A percentile compares a stretch with the other conserved stretches of the same genome.
phyloP scores from a whole-genome alignment of 2,113 vertebrate species.

The Halichoeres trimaculatus region DNA sequence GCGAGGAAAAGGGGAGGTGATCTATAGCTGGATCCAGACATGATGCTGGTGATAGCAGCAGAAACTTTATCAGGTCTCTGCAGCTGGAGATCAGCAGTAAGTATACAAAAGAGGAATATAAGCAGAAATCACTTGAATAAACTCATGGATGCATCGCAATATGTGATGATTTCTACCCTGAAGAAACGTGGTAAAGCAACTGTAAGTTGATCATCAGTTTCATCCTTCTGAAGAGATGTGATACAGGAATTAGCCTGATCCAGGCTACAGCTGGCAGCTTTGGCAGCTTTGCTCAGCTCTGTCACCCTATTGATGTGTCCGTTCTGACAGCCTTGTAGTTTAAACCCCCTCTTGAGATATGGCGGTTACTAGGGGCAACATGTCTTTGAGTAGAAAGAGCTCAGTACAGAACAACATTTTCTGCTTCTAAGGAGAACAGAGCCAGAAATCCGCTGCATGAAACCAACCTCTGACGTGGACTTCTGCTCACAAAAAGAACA shows the following conservation, averaged over 20 bases:
- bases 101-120: background rate
- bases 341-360: background rate
- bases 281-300: background rate
- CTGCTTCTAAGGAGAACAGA: constrained; percentile 6
- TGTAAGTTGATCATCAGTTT: background rate
- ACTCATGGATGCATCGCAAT: background rate
- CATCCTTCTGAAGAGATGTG: background rate
- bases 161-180: background rate
- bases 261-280: background rate
- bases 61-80: background rate
- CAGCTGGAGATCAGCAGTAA: constrained; percentile 8
- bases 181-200: background rate
- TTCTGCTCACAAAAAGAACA: constrained; percentile 10
- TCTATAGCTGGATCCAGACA: background rate
- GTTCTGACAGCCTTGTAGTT: background rate
- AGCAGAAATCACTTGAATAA: background rate
- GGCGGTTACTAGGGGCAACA: constrained; percentile 2
- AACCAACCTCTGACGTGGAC: background rate
- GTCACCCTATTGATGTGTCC: background rate
- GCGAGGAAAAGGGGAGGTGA: background rate
- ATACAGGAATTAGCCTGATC: background rate
- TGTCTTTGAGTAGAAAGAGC: constrained; percentile 2
- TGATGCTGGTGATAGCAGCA: background rate
- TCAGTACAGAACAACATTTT: constrained; percentile 11
- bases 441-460: constrained; percentile 19